These are phyloP conservation scores for Hedychridium roseum DNA, from an alignment of 2,888 invertebrate species.

Conservation along the genomic window DNA sequence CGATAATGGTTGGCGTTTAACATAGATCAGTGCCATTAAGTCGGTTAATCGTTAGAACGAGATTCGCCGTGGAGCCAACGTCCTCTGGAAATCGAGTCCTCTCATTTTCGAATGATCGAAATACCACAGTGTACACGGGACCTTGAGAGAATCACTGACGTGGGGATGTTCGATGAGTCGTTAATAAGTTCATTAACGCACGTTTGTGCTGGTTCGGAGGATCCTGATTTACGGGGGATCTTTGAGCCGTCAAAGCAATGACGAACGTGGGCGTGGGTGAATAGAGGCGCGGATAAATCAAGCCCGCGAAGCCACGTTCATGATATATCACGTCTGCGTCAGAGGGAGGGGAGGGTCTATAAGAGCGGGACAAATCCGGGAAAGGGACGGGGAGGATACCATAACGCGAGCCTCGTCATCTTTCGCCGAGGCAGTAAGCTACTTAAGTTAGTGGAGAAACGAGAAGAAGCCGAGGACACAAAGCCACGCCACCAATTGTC, in stretches of 20 bases:
- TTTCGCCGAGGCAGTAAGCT: slow-evolving; percentile 25
- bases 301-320: too few species aligned
- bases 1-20: slow-evolving; percentile 50
- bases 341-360: background rate
- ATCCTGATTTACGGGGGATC: too few species aligned
- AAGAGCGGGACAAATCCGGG: slow-evolving; percentile 8
- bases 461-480: slow-evolving; percentile 6
- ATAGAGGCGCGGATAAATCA: too few species aligned
- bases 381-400: slow-evolving; percentile 16
- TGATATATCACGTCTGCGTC: too few species aligned
- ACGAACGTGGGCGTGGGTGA: too few species aligned
- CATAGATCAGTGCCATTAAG: slow-evolving; percentile 48
- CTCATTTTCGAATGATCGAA: slow-evolving; percentile 3
- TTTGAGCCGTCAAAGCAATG: too few species aligned
- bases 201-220: too few species aligned
- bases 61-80: slow-evolving; percentile 23
- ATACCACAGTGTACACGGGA: too few species aligned
- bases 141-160: too few species aligned
- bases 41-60: slow-evolving; percentile 49
- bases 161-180: too few species aligned
- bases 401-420: slow-evolving; percentile 16
- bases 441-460: slow-evolving; percentile 25
- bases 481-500: too few species aligned
- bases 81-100: slow-evolving; percentile 13
- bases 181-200: too few species aligned